Base-by-base conservation (phyloP, 1,140 invertebrate species). In the Zaprionus capensis region DNA sequence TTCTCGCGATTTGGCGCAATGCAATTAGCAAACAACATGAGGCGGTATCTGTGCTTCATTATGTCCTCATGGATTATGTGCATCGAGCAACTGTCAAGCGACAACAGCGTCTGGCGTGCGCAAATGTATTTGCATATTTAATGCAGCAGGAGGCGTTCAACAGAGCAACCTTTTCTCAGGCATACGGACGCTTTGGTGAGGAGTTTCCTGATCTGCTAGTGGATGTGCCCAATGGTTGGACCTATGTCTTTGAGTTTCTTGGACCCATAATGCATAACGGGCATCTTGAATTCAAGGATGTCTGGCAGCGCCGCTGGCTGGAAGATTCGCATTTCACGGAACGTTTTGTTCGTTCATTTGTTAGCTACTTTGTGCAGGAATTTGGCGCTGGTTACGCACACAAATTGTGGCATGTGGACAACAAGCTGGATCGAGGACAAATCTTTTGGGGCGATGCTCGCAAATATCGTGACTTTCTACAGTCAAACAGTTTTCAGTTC, bases 171-270 rank as follows among this genome's bases (percentile, higher is more conserved):
- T 92, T 92, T 59, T 61, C 26, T 0, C 71, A 80, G 36, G 88
- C 78, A 0, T 92, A 91, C 34, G 26, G 31, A 1, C 70, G 76
- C 4, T 91, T 92, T 20, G 67, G 68, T 12, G 79, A 91, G 5
- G 91, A 84, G 5, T 80, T 92, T 24, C 69, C 69, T 9, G 91
- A 92, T 41, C 17, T 92, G 24, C 49, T 91, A 24, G 68, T 91
- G 6, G 91, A 92, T 73, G 91, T 92, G 15, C 91, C 91, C 17
- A 91, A 91, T 6, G 86, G 83, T 6, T 91, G 88, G 91, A 73
- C 61, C 0, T 92, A 92, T 62, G 71, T 92, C 0, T 92, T 92
- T 66, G 88, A 92, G 68, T 92, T 92, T 51, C 53, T 92, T 3
- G 91, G 91, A 0, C 88, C 91, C 4, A 76, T 92, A 1, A 70